A percentile compares a stretch with the other conserved stretches of the same genome.
phyloP scores from a whole-genome alignment of 2,113 vertebrate genomes.

The Tauraco erythrolophus region DNA sequence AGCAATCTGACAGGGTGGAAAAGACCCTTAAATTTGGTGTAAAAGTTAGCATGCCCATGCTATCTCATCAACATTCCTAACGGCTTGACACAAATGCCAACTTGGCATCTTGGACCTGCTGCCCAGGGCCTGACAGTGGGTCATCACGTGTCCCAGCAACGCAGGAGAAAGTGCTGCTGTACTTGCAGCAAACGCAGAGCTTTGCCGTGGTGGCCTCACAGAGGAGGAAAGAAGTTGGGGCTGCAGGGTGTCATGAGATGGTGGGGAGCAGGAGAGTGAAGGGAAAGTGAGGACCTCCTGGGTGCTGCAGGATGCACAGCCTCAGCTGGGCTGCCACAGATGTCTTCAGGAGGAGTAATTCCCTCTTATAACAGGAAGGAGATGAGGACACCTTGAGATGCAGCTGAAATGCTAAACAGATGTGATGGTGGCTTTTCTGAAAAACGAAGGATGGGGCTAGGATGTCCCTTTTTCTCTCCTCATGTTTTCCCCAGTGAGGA shows the following conservation, averaged over 20 bases:
- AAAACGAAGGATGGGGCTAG: neutral
- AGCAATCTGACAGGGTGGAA: neutral
- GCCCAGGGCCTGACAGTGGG: neutral
- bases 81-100: neutral
- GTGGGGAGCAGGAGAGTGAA: neutral
- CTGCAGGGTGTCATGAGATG: neutral
- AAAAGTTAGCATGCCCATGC: neutral
- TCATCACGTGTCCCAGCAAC: fast-evolving
- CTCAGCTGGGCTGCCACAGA: neutral
- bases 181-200: neutral
- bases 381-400: neutral
- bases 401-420: neutral
- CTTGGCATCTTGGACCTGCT: neutral
- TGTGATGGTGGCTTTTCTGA: neutral
- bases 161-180: fast-evolving
- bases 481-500: neutral
- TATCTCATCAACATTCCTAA: neutral
- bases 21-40: neutral
- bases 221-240: neutral
- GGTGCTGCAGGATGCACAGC: neutral
- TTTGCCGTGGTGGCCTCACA: neutral
- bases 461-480: neutral
- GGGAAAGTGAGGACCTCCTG: neutral
- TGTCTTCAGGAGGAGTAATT: neutral
- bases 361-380: neutral